Evolutionary conservation across 2,113 vertebrate species (phyloP).

Genomic region (Rhynchopsitta pachyrhyncha): DNA sequence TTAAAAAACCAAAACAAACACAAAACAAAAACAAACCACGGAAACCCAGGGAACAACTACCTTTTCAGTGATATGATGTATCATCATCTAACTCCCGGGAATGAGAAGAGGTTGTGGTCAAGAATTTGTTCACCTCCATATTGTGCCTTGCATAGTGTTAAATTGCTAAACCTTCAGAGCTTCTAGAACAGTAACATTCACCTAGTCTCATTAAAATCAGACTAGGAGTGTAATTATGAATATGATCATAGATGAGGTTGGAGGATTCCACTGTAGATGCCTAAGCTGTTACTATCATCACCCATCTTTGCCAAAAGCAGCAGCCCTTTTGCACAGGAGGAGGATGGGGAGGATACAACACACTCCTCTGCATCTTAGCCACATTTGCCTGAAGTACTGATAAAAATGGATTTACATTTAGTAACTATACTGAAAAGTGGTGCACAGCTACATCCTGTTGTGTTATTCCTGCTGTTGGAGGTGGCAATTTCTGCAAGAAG

Average conservation of each 20-base stretch:
- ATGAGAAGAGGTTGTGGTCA: not conserved
- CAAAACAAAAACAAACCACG: not conserved
- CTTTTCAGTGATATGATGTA: not conserved
- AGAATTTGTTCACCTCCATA: not conserved
- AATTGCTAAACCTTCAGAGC: not conserved
- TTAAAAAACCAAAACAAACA: not conserved
- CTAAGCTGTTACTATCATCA: slow-evolving; percentile 50
- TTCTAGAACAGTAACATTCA: not conserved
- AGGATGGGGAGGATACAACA: slow-evolving; percentile 11
- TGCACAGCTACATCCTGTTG: not conserved
- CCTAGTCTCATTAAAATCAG: not conserved
- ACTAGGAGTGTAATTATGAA: not conserved
- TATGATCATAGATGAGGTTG: not conserved
- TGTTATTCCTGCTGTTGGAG: not conserved
- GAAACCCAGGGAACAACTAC: not conserved
- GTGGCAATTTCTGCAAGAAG: not conserved
- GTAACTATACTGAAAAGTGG: not conserved
- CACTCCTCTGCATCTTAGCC: slow-evolving; percentile 32
- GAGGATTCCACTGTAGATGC: slow-evolving; percentile 7
- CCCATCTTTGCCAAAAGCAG: slow-evolving; percentile 37
- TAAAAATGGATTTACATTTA: not conserved
- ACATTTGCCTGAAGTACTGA: not conserved
- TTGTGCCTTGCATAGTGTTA: fast-evolving
- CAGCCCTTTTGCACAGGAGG: slow-evolving; percentile 19
- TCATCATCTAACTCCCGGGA: not conserved